Evolutionary conservation across 92 coral and sea anemone species (phyloP), one percentile per base, ranked within the genome.

Genomic region (Porites lobata): DNA sequence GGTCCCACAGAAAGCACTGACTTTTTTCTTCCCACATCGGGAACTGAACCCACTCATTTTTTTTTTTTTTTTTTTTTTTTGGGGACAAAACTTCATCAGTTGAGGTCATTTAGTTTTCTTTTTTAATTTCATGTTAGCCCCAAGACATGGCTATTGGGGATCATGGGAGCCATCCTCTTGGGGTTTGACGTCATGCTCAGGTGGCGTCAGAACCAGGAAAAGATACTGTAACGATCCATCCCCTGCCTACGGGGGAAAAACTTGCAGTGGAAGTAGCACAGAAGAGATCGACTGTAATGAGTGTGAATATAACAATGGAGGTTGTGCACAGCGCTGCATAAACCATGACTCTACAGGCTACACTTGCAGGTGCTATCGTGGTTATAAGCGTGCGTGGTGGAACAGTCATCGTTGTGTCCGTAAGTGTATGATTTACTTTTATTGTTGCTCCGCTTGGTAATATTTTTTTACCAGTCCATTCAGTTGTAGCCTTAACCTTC

Each of bases 61-160:
- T 24, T 24, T 24, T 24, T 24, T 24, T 24, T 24, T 24, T 24
- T 24, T 24, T 24, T 24, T 24, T 24, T 24, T 24, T 24, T 24
- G n/a, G n/a, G n/a, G n/a, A 32, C 43, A 32, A 3, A 32, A 3
- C 43, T 32, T 54, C 0, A 12, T 54, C 0, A 12, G 10, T 54
- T 54, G 13, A 54, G 13, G 59, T 54, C 11, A 54, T 54, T 54
- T 54, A 12, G 13, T 54, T 65, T 50, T 4, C 43, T 50, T 1
- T 59, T 4, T 61, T 38, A 10, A 7, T 17, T 14, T 64, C 53
- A 62, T 69, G 22, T 17, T 32, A 82, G 86, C 86, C 6, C 86
- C 86, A 71, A 54, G 17, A 11, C 78, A 82, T 47, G 86, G 78
- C 47, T 9, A 71, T 10, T 82, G 86, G 86, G 65, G 75, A 7